phyloP scores from a whole-genome alignment of 2,113 vertebrate species.

The Burhinus bistriatus region DNA sequence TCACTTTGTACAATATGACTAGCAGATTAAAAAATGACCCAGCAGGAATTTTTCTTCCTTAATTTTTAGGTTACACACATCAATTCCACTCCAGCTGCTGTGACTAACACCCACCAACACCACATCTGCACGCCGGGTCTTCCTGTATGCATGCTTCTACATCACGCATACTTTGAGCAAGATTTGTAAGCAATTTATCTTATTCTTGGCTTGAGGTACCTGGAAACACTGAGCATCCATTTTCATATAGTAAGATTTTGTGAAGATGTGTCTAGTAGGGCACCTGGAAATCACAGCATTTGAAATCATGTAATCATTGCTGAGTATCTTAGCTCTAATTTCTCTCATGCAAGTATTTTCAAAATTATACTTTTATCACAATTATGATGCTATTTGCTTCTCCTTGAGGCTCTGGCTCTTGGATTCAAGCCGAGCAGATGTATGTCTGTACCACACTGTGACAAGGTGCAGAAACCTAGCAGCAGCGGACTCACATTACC shows the following conservation, averaged over 20 bases:
- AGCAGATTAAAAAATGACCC: neutral
- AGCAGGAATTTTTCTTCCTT: conserved; percentile 4
- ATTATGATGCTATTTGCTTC: neutral
- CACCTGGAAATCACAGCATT: neutral
- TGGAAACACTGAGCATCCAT: neutral
- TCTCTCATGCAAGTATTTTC: neutral
- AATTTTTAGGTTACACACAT: neutral
- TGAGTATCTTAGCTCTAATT: neutral
- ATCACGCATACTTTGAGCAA: neutral
- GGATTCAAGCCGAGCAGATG: neutral
- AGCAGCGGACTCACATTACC: neutral
- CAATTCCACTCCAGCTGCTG: neutral
- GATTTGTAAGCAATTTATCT: neutral
- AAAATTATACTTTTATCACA: neutral
- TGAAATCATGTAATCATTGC: neutral
- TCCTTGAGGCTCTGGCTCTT: neutral
- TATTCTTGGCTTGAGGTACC: neutral
- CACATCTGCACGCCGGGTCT: neutral
- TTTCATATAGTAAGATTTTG: neutral
- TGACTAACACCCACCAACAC: neutral
- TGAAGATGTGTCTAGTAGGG: neutral
- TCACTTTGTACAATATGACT: neutral
- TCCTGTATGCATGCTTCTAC: neutral
- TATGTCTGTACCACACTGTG: neutral
- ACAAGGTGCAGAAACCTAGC: neutral